These are phyloP conservation scores for Miltochrista miniata DNA, from an alignment of 2,888 invertebrate genomes.

Conservation along the genomic window DNA sequence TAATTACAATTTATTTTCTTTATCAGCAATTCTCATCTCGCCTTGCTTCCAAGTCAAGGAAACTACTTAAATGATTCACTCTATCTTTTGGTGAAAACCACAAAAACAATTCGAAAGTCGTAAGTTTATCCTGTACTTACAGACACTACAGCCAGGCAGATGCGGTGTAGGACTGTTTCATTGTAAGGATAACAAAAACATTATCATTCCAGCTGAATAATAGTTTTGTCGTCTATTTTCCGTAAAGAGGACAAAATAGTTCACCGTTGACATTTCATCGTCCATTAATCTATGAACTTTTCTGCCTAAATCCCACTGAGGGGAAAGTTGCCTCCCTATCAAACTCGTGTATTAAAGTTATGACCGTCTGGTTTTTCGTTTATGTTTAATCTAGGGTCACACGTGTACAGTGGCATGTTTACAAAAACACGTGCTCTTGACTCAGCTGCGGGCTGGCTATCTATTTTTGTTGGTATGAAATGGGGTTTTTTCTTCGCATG, in stretches of 20 bases:
- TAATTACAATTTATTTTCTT: not conserved
- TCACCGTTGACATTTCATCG: not conserved
- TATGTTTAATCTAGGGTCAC: conserved; percentile 33
- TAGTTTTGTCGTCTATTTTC: no score
- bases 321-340: conserved; percentile 7
- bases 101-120: no score
- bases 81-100: no score
- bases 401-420: conserved; percentile 44
- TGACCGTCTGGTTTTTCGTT: conserved; percentile 18
- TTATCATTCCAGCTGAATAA: no score
- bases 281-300: conserved; percentile 3
- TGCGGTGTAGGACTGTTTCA: no score
- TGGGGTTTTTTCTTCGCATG: conserved; percentile 22
- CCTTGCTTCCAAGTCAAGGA: no score
- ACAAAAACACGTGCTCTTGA: conserved; percentile 57
- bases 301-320: not conserved
- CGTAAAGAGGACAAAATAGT: conserved; percentile 1
- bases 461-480: conserved; percentile 33
- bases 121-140: no score
- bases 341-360: conserved; percentile 8
- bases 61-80: no score
- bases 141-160: no score
- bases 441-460: conserved; percentile 51
- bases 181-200: no score
- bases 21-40: not conserved